A percentile compares a stretch with the other conserved stretches of the same genome.
These are phyloP conservation scores for Colostygia pectinataria DNA, from an alignment of 2,888 invertebrate species.

Conservation along the genomic window DNA sequence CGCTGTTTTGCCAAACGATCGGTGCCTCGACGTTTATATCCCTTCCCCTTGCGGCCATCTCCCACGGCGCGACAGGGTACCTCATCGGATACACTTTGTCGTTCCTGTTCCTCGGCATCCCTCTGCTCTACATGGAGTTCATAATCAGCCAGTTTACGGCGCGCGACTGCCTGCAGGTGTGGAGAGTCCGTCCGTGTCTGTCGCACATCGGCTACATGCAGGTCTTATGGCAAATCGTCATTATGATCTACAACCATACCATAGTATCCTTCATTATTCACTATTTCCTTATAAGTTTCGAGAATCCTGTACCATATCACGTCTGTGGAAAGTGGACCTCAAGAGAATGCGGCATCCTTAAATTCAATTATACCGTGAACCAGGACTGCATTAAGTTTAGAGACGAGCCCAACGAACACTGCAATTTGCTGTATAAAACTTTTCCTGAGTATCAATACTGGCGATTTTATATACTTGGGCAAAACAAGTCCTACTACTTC, in stretches of 20 bases:
- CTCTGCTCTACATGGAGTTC: conserved; percentile 68
- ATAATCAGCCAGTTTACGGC: conserved; percentile 67
- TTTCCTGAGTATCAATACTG: conserved; percentile 71
- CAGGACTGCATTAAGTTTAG: conserved; percentile 55
- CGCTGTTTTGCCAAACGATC: conserved; percentile 51
- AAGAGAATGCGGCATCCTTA: conserved; percentile 51
- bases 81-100: conserved; percentile 40
- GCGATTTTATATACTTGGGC: conserved; percentile 46
- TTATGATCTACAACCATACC: conserved; percentile 52
- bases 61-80: conserved; percentile 52
- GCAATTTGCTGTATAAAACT: conserved; percentile 48
- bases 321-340: conserved; percentile 59
- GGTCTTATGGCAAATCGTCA: conserved; percentile 53
- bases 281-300: conserved; percentile 69
- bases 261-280: conserved; percentile 56
- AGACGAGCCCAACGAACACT: conserved; percentile 41
- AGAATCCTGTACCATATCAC: conserved; percentile 62
- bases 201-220: conserved; percentile 63
- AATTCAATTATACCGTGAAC: conserved; percentile 58
- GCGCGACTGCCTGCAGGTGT: conserved; percentile 63
- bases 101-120: conserved; percentile 58
- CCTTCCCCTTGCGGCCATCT: conserved; percentile 47
- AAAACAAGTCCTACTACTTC: conserved; percentile 26
- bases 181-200: conserved; percentile 59
- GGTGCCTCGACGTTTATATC: conserved; percentile 46